Evolutionary conservation across 2,888 invertebrate species (phyloP).

Genomic region (Eristalis intricaria): DNA sequence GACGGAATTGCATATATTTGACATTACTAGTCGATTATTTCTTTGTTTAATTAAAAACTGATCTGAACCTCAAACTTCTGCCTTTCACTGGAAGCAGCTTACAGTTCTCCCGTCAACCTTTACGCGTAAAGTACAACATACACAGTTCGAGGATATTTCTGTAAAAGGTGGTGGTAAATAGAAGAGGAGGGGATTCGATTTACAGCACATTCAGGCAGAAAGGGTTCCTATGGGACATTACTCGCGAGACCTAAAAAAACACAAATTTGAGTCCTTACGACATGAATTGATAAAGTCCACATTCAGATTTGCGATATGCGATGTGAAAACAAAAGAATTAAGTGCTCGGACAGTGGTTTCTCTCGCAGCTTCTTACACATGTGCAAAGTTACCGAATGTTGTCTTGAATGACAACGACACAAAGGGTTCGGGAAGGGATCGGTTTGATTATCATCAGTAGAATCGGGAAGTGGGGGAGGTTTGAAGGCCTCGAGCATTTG

Average conservation of each 20-base stretch:
- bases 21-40: not conserved
- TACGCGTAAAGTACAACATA: not conserved
- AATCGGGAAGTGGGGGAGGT: not conserved
- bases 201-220: too few relatives aligned
- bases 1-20: not conserved
- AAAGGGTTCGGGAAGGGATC: not conserved
- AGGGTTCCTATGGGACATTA: too few relatives aligned
- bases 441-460: not conserved
- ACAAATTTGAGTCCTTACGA: too few relatives aligned
- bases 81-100: not conserved
- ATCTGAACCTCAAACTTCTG: not conserved
- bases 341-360: too few relatives aligned
- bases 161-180: too few relatives aligned
- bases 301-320: not conserved
- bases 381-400: too few relatives aligned
- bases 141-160: slow-evolving; percentile 11
- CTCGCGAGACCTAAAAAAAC: too few relatives aligned
- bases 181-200: too few relatives aligned
- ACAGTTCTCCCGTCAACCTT: not conserved
- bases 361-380: too few relatives aligned
- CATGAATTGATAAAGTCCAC: not conserved
- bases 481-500: not conserved
- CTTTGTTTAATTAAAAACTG: not conserved
- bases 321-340: not conserved
- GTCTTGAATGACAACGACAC: not conserved